These are phyloP conservation scores for Leptura quadrifasciata DNA, from an alignment of 2,888 invertebrate species.

Conservation along the genomic window DNA sequence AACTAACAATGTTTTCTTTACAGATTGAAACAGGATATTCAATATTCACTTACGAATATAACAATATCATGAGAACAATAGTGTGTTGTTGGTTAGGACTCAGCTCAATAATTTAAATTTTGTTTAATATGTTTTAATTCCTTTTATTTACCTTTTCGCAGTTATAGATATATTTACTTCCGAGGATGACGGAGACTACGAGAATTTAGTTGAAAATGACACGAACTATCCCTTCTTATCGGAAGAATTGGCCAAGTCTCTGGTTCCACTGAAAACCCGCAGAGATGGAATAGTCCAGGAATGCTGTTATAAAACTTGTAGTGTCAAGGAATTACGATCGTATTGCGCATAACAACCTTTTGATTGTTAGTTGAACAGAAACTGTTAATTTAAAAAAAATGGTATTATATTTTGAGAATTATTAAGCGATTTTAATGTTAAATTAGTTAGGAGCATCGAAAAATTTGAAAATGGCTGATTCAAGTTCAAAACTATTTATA, in stretches of 20 bases:
- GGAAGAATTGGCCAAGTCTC: constrained; percentile 9
- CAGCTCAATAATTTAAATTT: too few species aligned
- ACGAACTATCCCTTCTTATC: constrained; percentile 24
- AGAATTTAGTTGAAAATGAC: not conserved
- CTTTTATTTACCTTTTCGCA: constrained; percentile 1
- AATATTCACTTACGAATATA: too few species aligned
- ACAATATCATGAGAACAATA: too few species aligned
- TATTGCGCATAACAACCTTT: constrained; percentile 22
- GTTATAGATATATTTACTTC: not conserved
- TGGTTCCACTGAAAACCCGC: constrained; percentile 26
- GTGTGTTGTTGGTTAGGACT: too few species aligned
- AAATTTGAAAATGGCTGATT: not conserved
- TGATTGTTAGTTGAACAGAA: not conserved
- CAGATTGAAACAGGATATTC: too few species aligned
- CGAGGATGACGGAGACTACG: constrained; percentile 7
- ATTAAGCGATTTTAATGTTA: not conserved
- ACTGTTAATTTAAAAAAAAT: not conserved
- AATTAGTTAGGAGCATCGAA: not conserved
- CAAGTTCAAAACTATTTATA: not conserved
- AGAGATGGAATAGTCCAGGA: constrained; percentile 30
- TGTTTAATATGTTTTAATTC: not conserved
- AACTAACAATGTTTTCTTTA: too few species aligned
- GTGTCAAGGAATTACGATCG: not conserved
- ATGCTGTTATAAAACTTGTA: constrained; percentile 30
- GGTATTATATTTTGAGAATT: not conserved